Conservation (phyloP, 2,113 vertebrate genomes). For the Polypterus senegalus region DNA sequence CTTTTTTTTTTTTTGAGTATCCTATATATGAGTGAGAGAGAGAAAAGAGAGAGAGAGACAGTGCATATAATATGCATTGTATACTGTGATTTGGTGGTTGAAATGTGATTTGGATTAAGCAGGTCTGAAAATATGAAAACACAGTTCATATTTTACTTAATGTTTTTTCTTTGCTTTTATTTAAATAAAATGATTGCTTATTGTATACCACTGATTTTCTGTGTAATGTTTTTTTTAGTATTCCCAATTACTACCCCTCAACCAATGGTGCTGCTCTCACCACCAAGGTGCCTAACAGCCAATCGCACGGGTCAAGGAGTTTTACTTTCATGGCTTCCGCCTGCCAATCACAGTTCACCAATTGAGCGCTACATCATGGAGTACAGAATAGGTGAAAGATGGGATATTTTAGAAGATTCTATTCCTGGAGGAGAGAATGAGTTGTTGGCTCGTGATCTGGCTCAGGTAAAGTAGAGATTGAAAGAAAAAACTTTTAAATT, state of each 20-base stretch:
- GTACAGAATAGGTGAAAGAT: constrained; percentile 84
- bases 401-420: constrained; percentile 84
- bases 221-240: constrained; percentile 41
- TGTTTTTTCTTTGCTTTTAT: too few relatives aligned
- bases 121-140: too few relatives aligned
- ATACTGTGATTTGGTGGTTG: too few relatives aligned
- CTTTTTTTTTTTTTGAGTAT: too few relatives aligned
- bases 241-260: constrained; percentile 95
- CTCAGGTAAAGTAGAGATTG: constrained; percentile 58
- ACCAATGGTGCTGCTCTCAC: constrained; percentile 97
- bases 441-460: constrained; percentile 87
- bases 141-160: too few relatives aligned
- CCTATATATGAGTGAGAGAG: too few relatives aligned
- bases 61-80: too few relatives aligned
- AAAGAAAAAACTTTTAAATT: too few relatives aligned
- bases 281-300: constrained; percentile 99
- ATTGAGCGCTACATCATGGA: constrained; percentile 93
- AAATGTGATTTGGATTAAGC: too few relatives aligned
- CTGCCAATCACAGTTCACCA: constrained; percentile 89
- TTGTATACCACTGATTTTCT: neutral
- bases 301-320: constrained; percentile 97
- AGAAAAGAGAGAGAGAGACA: too few relatives aligned
- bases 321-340: constrained; percentile 92
- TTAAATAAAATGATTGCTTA: too few relatives aligned
- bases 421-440: constrained; percentile 78